Conservation (phyloP, 2,888 invertebrate species). For the Apodemia hepburni region DNA sequence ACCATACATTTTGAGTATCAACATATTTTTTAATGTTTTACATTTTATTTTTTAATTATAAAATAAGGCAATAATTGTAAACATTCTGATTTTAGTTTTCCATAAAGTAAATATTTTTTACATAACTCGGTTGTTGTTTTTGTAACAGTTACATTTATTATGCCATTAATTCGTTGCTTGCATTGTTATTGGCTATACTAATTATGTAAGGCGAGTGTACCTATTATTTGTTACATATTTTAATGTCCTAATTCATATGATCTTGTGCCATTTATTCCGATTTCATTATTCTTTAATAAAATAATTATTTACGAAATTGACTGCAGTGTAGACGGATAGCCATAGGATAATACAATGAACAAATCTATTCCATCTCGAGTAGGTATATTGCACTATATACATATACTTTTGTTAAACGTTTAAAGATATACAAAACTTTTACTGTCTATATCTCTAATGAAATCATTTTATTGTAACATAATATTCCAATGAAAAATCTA, state of each 20-base stretch:
- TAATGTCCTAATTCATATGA: conserved; percentile 1
- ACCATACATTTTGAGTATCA: conserved; percentile 2
- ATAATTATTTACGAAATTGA: conserved; percentile 30
- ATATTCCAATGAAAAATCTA: conserved; percentile 36
- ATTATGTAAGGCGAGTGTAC: conserved; percentile 7
- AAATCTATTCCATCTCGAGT: conserved; percentile 33
- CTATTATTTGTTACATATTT: conserved; percentile 7
- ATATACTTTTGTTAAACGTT: conserved; percentile 40
- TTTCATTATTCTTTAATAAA: conserved; percentile 35
- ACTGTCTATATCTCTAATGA: conserved; percentile 34
- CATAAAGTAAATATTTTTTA: not conserved
- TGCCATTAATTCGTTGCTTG: conserved; percentile 3
- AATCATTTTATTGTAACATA: conserved; percentile 37
- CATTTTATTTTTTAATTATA: conserved; percentile 9
- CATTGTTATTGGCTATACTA: not conserved
- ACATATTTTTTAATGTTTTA: conserved; percentile 9
- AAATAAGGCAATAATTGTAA: conserved; percentile 5
- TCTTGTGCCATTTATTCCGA: conserved; percentile 27
- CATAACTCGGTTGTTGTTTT: not conserved
- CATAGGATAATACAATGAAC: conserved; percentile 31
- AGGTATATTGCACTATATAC: conserved; percentile 36
- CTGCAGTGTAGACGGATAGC: conserved; percentile 35
- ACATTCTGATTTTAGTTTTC: conserved; percentile 4
- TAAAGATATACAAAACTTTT: conserved; percentile 39
- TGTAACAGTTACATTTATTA: conserved; percentile 2